Percentiles rank a stretch among this genome's conserved stretches.
phyloP scores from a whole-genome alignment of 2,888 invertebrate species.

The Calliphora vomitoria region DNA sequence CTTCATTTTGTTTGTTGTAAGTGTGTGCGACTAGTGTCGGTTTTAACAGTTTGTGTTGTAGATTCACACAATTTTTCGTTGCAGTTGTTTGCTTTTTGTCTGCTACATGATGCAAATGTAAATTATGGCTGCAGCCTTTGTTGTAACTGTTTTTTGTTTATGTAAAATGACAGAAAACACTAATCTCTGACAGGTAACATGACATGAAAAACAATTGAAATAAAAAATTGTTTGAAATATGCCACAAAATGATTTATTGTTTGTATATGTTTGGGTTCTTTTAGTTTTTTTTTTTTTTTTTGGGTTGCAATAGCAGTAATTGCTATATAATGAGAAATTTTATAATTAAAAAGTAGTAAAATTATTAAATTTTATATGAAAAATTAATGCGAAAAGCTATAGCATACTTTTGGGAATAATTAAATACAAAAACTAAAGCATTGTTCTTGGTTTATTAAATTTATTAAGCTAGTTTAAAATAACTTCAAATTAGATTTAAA shows the following conservation, averaged over 20 bases:
- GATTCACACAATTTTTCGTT: not conserved
- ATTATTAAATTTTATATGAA: not conserved
- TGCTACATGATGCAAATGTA: slow-evolving; percentile 45
- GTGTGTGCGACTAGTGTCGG: not conserved
- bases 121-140: slow-evolving; percentile 37
- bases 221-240: slow-evolving; percentile 42
- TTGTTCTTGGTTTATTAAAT: not conserved
- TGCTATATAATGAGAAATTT: not conserved
- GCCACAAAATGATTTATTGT: slow-evolving; percentile 55
- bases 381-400: not conserved
- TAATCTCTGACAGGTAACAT: slow-evolving; percentile 73
- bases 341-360: not conserved
- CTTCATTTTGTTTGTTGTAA: slow-evolving; percentile 23
- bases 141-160: slow-evolving; percentile 36
- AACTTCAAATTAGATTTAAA: not conserved
- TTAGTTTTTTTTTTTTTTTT: not conserved
- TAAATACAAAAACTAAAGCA: not conserved
- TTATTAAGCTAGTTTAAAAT: not conserved
- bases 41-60: slow-evolving; percentile 18
- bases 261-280: not conserved
- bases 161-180: slow-evolving; percentile 69
- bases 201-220: slow-evolving; percentile 53
- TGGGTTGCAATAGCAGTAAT: not conserved
- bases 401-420: not conserved
- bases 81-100: not conserved